These are phyloP conservation scores for Aplidium turbinatum DNA, from an alignment of 23 tunicate genomes.

Conservation along the genomic window DNA sequence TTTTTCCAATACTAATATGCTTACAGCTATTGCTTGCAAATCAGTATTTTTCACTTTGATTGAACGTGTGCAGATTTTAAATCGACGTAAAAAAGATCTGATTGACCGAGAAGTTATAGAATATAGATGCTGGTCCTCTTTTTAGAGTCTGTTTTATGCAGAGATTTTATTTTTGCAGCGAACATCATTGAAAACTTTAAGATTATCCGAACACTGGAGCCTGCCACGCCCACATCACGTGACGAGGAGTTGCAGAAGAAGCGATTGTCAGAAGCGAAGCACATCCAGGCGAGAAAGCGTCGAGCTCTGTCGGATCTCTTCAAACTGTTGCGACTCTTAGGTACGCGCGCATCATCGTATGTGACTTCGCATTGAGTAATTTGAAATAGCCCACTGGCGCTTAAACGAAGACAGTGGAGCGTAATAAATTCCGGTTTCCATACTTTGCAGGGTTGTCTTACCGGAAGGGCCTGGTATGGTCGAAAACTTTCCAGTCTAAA, in stretches of 20 bases:
- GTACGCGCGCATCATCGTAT: conserved; percentile 11
- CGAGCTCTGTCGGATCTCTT: conserved; percentile 76
- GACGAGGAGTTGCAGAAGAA: conserved; percentile 62
- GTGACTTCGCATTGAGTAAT: background rate
- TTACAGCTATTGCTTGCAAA: too few relatives aligned
- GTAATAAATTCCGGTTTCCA: background rate
- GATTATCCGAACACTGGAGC: conserved; percentile 39
- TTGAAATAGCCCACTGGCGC: background rate
- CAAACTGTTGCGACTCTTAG: conserved; percentile 47
- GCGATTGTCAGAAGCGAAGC: conserved; percentile 70
- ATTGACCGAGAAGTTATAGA: too few relatives aligned
- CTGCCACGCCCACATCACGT: conserved; percentile 37
- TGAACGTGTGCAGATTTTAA: too few relatives aligned
- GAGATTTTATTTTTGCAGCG: background rate
- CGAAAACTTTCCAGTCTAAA: conserved; percentile 11
- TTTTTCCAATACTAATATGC: too few relatives aligned
- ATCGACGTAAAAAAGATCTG: too few relatives aligned
- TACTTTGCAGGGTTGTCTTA: conserved; percentile 57
- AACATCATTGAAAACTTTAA: conserved; percentile 63
- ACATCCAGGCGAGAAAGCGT: conserved; percentile 68
- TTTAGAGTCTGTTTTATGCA: background rate
- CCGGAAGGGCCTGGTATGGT: conserved; percentile 65
- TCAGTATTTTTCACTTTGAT: background rate
- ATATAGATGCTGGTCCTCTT: too few relatives aligned
- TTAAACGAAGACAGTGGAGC: background rate